Base-by-base conservation (phyloP, 2,113 vertebrate species). In the Dasyprocta punctata region DNA sequence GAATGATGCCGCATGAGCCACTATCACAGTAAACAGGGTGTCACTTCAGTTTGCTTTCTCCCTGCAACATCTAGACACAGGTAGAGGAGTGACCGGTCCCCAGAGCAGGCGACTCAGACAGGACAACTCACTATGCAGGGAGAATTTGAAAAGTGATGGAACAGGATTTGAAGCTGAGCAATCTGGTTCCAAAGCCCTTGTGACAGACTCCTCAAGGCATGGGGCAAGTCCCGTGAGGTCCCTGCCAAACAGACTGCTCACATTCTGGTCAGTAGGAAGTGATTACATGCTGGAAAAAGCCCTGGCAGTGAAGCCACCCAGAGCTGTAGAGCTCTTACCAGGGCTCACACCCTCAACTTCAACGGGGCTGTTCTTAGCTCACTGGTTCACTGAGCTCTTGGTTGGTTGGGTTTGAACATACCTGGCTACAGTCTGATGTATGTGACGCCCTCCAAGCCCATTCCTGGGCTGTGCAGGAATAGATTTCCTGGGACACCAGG, bases 221-320 rank as follows among this genome's bases (percentile, higher is more conserved):
- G 36, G 17, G 33, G 33, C 20, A 36, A 26, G 7, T 26, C 11
- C 82, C 7, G 7, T 1, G 12, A 80, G 38, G 14, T 20, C 22
- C 52, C 60, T n/a, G 26, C 56, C 30, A 44, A 20, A 2, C 63
- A 38, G 24, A 60, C 26, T 5, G 11, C 73, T n/a, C 63, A 0
- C 0, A 14, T 3, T 38, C 71, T 75, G 47, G 22, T 19, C 60
- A 47, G 10, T 33, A 14, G 24, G 49, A 36, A n/a, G 30, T 49
- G 88, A 41, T 24, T 19, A 19, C 13, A 3, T 1, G 3, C 60
- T 10, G 12, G 2, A 36, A 61, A 65, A 4, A 8, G 58, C 33
- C 49, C 1, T 20, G 6, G 19, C 36, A 5, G 3, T 4, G 7
- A 47, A 24, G 24, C 36, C 1, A 4, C 36, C 47, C 47, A 11